Evolutionary conservation across 2,888 invertebrate genomes (phyloP).

Genomic region (Athripsodes cinereus): DNA sequence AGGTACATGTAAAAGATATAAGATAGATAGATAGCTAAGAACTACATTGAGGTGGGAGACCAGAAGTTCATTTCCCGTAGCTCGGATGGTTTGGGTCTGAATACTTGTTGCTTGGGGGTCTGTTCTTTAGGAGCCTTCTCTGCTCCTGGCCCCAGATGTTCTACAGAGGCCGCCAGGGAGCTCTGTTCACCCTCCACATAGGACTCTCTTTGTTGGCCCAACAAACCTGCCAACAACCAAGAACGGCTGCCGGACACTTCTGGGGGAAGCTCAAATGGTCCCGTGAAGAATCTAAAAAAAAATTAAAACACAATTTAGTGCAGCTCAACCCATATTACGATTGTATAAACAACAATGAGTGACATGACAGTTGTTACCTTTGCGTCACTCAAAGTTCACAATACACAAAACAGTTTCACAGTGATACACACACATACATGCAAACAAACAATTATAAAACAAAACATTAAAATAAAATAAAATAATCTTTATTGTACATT

Average conservation of each 20-base stretch:
- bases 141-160: conserved; percentile 42
- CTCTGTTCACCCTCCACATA: not conserved
- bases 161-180: conserved; percentile 42
- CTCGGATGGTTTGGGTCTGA: conserved; percentile 61
- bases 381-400: too few species aligned
- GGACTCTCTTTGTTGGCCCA: conserved; percentile 59
- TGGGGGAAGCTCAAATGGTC: conserved; percentile 45
- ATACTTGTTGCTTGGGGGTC: conserved; percentile 31
- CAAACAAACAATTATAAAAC: too few species aligned
- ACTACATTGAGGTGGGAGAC: conserved; percentile 76
- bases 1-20: too few species aligned
- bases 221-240: conserved; percentile 60
- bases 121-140: conserved; percentile 30
- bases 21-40: not conserved
- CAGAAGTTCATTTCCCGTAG: conserved; percentile 79
- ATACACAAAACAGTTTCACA: too few species aligned
- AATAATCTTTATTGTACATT: too few species aligned
- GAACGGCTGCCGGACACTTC: conserved; percentile 41
- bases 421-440: conserved; percentile 32
- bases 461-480: too few species aligned
- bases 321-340: conserved; percentile 6
- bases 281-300: conserved; percentile 43
- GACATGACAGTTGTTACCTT: too few species aligned
- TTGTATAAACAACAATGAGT: not conserved
- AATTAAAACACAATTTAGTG: not conserved